Base-by-base conservation (phyloP, 2,113 vertebrate genomes). In the Capra hircus region DNA sequence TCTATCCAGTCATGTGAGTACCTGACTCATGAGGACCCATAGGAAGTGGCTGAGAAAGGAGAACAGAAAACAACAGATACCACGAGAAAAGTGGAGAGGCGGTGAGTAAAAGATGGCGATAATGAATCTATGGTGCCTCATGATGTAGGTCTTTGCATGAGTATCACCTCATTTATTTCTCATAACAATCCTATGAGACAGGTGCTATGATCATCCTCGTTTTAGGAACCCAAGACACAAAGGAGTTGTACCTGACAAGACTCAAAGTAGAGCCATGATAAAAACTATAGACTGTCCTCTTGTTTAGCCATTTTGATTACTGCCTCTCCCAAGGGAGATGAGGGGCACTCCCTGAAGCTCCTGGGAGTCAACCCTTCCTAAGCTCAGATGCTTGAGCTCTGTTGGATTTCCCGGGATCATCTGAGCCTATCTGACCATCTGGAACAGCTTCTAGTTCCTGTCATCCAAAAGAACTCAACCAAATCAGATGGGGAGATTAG, bases 1-100 rank as follows among this genome's bases (percentile, higher is more conserved):
- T 6, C 30, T 52, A 2, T 60, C 14, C 9, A 60, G n/a, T 48
- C 2, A 0, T 14, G 7, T 25, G 7, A 50, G 2, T 59, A 6
- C 28, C 12, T 53, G 36, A 71, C 28, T 67, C 48, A 43, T 14
- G n/a, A 88, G 48, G 21, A 74, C 45, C 74, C 74, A 28, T 11
- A 45, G 53, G 67, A 78, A 90, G 33, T 23, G 36, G 7, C 12
- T 82, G 78, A 53, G 40, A 93, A 74, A 71, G 60, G 7, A 88
- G 55, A 78, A 77, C 23, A 81, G 48, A 90, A 45, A 62, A 64
- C 3, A n/a, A 19, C 7, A 87, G 50, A 80, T 28, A n/a, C 17
- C n/a, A 82, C 7, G 25, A 50, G 43, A 55, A 92, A 84, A 52
- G 50, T 45, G 27, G 53, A 45, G n/a, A 60, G 59, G 50, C 62